Evolutionary conservation across 2,797 vertebrate species (phyloP).

Genomic region (Odontamblyopus rebecca): DNA sequence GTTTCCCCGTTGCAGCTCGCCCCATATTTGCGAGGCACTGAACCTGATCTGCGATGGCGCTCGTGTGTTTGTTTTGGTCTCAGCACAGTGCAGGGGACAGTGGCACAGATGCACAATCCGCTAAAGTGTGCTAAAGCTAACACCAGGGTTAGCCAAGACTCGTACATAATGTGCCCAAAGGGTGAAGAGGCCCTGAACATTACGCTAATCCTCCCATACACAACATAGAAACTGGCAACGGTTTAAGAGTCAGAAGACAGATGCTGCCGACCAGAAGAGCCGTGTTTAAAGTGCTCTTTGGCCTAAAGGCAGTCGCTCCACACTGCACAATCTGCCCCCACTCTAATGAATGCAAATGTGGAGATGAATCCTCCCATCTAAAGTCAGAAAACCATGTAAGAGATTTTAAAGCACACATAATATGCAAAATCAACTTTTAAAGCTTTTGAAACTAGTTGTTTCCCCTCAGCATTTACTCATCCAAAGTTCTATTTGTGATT

Average conservation of each 20-base stretch:
- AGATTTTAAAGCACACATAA: too few relatives aligned
- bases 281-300: conserved; percentile 59
- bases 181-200: conserved; percentile 26
- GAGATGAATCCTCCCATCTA: conserved; percentile 39
- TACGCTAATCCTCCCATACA: neutral
- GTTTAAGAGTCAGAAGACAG: conserved; percentile 75
- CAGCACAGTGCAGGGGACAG: conserved; percentile 15
- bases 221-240: conserved; percentile 10
- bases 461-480: too few relatives aligned
- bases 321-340: conserved; percentile 64
- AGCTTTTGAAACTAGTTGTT: too few relatives aligned
- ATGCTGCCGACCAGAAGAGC: conserved; percentile 70
- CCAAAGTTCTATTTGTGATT: too few relatives aligned
- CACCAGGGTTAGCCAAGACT: conserved; percentile 42
- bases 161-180: conserved; percentile 41
- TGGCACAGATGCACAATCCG: neutral
- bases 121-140: too few relatives aligned
- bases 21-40: conserved; percentile 49
- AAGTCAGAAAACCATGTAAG: conserved; percentile 29
- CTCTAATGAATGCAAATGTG: conserved; percentile 57
- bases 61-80: conserved; percentile 33
- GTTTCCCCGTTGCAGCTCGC: conserved; percentile 16
- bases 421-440: too few relatives aligned
- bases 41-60: conserved; percentile 42
- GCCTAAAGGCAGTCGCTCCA: conserved; percentile 64